phyloP scores from a whole-genome alignment of 2,888 invertebrate species.

The Opisthograptis luteolata region DNA sequence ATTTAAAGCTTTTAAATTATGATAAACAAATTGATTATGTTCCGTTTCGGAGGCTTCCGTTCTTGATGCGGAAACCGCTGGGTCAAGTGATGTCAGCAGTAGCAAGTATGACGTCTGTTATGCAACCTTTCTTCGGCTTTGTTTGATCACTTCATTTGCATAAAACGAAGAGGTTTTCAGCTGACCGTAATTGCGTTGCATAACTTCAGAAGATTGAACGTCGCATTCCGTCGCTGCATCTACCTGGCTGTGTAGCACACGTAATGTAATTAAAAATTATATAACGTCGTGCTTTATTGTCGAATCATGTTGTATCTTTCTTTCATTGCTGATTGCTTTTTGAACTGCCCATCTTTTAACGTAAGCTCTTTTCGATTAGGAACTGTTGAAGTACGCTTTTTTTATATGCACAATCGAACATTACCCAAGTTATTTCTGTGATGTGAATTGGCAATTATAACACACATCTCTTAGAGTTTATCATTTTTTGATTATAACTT shows the following conservation, averaged over 20 bases:
- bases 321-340: slow-evolving; percentile 17
- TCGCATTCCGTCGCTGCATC: slow-evolving; percentile 29
- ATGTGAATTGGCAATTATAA: no score
- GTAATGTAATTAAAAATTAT: slow-evolving; percentile 38
- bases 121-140: slow-evolving; percentile 52
- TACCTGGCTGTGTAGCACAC: slow-evolving; percentile 24
- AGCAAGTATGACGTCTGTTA: slow-evolving; percentile 39
- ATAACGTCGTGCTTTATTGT: slow-evolving; percentile 31
- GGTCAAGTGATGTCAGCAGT: slow-evolving; percentile 15
- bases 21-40: slow-evolving; percentile 21
- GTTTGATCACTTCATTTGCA: slow-evolving; percentile 52
- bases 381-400: no score
- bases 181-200: slow-evolving; percentile 43
- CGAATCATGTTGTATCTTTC: slow-evolving; percentile 14
- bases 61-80: slow-evolving; percentile 11
- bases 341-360: slow-evolving; percentile 18
- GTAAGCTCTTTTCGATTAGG: no score
- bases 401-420: no score
- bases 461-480: no score
- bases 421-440: no score
- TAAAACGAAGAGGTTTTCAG: slow-evolving; percentile 50
- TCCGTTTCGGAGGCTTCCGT: slow-evolving; percentile 13
- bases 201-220: slow-evolving; percentile 33
- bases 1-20: slow-evolving; percentile 3
- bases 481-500: no score